Evolutionary conservation across 2,797 vertebrate genomes (phyloP).

Genomic region (Zonotrichia albicollis): DNA sequence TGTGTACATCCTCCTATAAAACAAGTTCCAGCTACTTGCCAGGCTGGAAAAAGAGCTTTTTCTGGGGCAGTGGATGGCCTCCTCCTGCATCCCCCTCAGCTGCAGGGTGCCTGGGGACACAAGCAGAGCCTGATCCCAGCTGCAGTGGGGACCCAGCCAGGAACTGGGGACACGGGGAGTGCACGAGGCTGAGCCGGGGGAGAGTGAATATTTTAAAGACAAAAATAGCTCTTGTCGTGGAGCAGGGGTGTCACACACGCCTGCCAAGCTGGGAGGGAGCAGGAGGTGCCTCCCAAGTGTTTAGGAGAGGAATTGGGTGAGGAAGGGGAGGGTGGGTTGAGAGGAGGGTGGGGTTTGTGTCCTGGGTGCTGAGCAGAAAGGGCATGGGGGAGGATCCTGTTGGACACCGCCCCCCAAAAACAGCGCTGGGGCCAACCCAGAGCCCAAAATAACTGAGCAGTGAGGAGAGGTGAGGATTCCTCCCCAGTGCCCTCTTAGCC

Average conservation of each 20-base stretch:
- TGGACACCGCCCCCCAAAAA: not conserved
- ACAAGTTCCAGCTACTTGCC: not conserved
- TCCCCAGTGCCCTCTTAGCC: not conserved
- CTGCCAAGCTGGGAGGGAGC: not conserved
- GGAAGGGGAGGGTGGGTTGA: not conserved
- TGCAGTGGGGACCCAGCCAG: not conserved
- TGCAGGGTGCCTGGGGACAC: not conserved
- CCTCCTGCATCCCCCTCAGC: not conserved
- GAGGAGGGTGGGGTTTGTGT: not conserved
- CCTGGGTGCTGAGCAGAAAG: not conserved
- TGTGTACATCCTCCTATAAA: not conserved
- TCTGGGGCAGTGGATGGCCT: not conserved
- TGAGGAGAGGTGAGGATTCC: not conserved
- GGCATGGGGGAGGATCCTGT: not conserved
- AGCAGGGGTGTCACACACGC: not conserved
- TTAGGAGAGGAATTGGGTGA: not conserved
- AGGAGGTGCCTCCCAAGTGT: not conserved
- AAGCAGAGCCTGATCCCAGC: not conserved
- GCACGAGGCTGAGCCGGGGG: not conserved
- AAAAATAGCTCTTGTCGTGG: constrained; percentile 36
- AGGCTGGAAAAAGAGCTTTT: not conserved
- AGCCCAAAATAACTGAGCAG: not conserved
- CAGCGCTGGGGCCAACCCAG: too few relatives aligned
- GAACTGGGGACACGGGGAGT: not conserved
- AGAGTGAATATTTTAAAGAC: not conserved